A percentile compares a stretch with the other conserved stretches of the same genome.
Conservation (phyloP, 2,113 vertebrate species). For the Calonectris borealis region DNA sequence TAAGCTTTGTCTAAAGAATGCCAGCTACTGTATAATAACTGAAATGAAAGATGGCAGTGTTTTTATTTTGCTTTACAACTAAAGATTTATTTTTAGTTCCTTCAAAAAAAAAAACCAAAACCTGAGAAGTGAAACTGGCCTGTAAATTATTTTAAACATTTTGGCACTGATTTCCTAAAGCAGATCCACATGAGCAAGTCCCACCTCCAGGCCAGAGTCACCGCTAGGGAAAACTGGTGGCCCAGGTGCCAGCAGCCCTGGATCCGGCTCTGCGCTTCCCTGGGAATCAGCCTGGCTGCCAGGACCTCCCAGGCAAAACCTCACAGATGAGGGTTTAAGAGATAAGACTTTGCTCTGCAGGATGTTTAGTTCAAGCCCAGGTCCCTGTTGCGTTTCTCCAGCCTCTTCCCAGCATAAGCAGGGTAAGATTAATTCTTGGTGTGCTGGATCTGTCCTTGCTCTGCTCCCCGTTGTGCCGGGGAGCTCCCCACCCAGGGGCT, state of each 20-base stretch:
- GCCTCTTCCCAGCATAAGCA: background rate
- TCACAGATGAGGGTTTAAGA: background rate
- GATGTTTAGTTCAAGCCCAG: background rate
- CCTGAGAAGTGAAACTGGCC: background rate
- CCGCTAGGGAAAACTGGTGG: background rate
- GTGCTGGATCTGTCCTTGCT: background rate
- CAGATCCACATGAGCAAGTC: background rate
- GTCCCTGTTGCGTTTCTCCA: background rate
- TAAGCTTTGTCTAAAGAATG: conserved; percentile 66
- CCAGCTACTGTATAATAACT: conserved; percentile 46
- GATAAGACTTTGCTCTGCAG: background rate
- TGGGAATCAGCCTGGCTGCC: background rate
- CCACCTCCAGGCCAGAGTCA: background rate
- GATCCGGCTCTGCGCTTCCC: accelerated
- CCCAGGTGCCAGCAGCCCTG: background rate
- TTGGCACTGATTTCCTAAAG: background rate
- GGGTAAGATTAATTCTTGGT: background rate
- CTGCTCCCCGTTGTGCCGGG: background rate
- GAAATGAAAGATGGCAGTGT: conserved; percentile 50
- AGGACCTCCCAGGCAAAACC: background rate
- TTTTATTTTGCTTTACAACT: conserved; percentile 60
- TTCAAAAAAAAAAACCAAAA: background rate
- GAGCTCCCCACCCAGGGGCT: background rate
- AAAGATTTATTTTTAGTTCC: conserved; percentile 23
- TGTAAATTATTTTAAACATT: background rate